phyloP scores from a whole-genome alignment of 2,888 invertebrate genomes.

The Stenodema calcarata region DNA sequence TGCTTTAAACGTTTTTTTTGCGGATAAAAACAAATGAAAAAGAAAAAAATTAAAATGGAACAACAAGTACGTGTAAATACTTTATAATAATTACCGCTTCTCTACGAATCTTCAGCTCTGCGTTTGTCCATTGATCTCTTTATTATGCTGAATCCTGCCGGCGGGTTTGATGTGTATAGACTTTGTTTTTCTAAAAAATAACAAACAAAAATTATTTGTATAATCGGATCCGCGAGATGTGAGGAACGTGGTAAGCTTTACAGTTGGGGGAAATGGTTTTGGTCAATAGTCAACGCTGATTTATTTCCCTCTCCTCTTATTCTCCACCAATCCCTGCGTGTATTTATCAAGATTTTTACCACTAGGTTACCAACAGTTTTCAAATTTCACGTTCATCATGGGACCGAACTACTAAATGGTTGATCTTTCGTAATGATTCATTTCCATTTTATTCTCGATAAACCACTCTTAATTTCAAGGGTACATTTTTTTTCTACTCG shows the following conservation, averaged over 20 bases:
- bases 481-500: neutral
- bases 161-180: slow-evolving; percentile 17
- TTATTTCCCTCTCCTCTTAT: neutral
- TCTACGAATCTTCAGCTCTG: neutral
- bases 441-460: neutral
- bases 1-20: neutral
- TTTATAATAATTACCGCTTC: slow-evolving; percentile 19
- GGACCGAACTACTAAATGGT: neutral
- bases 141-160: slow-evolving; percentile 6
- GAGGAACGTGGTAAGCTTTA: neutral
- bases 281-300: slow-evolving; percentile 18
- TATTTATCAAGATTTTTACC: neutral
- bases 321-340: neutral
- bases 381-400: neutral
- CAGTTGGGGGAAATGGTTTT: slow-evolving; percentile 1
- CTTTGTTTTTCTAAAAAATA: neutral
- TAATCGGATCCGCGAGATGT: neutral
- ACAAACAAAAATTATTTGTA: neutral
- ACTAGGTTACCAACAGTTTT: neutral
- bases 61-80: neutral
- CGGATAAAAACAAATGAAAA: neutral
- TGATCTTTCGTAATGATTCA: neutral
- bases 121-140: slow-evolving; percentile 31
- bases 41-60: neutral
- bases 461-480: neutral